Percentiles rank a stretch among this genome's conserved stretches.
Evolutionary conservation across 2,797 vertebrate species (phyloP).

Genomic region (Ficedula albicollis): DNA sequence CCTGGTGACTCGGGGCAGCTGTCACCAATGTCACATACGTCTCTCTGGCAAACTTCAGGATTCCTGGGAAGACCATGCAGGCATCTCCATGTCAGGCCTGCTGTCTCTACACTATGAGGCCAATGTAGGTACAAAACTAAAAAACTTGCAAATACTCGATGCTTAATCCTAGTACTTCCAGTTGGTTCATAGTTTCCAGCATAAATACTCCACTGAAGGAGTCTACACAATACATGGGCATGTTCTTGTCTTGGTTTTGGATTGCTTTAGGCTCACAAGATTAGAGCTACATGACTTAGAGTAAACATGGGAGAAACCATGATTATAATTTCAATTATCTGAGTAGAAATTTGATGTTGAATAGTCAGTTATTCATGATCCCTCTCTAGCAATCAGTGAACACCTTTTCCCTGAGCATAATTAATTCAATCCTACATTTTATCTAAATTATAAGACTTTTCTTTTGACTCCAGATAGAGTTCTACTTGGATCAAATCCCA

Average conservation of each 20-base stretch:
- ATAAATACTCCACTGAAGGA: background rate
- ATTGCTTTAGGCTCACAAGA: background rate
- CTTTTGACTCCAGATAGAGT: background rate
- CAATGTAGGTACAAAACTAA: background rate
- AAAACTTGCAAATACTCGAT: background rate
- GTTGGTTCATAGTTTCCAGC: background rate
- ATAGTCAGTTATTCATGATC: background rate
- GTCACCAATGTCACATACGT: rapidly evolving
- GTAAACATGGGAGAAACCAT: background rate
- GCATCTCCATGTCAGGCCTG: background rate
- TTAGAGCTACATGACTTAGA: background rate
- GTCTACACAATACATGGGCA: background rate
- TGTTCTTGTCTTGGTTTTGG: background rate
- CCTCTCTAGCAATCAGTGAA: background rate
- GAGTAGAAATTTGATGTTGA: background rate
- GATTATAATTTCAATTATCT: background rate
- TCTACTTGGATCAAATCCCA: background rate
- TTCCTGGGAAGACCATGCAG: background rate
- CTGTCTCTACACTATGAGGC: rapidly evolving
- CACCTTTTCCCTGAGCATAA: background rate
- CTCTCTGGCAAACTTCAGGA: background rate
- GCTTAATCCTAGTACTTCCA: background rate
- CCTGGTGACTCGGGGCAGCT: rapidly evolving
- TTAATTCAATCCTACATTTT: background rate
- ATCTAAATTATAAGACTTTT: background rate